A percentile compares a stretch with the other conserved stretches of the same genome.
Evolutionary conservation across 1,140 invertebrate species (phyloP).

Genomic region (Brachionus koreanus): DNA sequence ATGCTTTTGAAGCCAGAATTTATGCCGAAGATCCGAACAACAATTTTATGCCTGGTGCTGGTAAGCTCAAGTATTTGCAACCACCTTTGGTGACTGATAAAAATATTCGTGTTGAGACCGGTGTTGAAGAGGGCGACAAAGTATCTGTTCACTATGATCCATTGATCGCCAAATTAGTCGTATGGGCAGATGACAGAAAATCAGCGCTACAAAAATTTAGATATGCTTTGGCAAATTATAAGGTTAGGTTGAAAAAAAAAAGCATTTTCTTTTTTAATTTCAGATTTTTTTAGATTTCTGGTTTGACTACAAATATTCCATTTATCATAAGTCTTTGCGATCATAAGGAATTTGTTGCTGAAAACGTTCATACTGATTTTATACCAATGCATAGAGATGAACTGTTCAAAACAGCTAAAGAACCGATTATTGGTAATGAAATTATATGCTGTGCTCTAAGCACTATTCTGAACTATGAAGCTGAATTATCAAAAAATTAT

Average conservation of each 20-base stretch:
- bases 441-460: conserved; percentile 16
- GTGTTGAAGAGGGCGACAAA: conserved; percentile 66
- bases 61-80: conserved; percentile 67
- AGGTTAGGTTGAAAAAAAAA: conserved; percentile 62
- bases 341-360: conserved; percentile 75
- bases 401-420: conserved; percentile 55
- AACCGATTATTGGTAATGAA: conserved; percentile 5
- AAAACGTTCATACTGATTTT: conserved; percentile 92
- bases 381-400: conserved; percentile 78
- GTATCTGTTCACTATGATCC: conserved; percentile 98
- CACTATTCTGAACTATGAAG: conserved; percentile 5
- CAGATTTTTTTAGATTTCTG: conserved; percentile 60
- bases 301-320: conserved; percentile 88
- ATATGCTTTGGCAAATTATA: conserved; percentile 73
- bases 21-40: conserved; percentile 85
- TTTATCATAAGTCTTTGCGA: conserved; percentile 78
- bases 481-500: neutral
- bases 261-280: conserved; percentile 47
- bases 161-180: conserved; percentile 97
- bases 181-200: conserved; percentile 79
- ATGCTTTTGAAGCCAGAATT: conserved; percentile 87
- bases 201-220: conserved; percentile 76
- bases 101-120: conserved; percentile 56
- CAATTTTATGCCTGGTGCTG: conserved; percentile 77
- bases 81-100: conserved; percentile 49